These are phyloP conservation scores for Coptotermes formosanus DNA, from an alignment of 1,140 invertebrate species.

Conservation along the genomic window DNA sequence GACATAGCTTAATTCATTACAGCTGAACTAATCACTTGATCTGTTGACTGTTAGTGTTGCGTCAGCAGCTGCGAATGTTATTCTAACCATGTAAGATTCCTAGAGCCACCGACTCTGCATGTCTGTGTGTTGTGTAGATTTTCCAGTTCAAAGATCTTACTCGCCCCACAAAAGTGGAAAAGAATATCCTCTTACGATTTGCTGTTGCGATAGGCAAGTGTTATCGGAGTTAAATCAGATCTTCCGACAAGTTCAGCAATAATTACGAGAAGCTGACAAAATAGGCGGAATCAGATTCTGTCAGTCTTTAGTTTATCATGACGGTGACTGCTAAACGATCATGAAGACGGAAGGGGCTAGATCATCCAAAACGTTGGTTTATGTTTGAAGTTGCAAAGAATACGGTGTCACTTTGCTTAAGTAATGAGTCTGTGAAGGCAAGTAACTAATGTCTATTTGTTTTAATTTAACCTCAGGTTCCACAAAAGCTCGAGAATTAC, in stretches of 20 bases:
- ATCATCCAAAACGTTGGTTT: too few relatives aligned
- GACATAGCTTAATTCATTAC: neutral
- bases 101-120: neutral
- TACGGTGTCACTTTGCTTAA: too few relatives aligned
- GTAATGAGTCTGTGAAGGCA: too few relatives aligned
- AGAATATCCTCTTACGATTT: neutral
- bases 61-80: neutral
- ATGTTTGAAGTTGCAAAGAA: too few relatives aligned
- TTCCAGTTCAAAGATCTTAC: slow-evolving; percentile 3
- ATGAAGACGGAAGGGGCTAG: too few relatives aligned
- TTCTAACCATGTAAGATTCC: neutral
- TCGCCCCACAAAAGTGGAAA: neutral
- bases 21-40: neutral
- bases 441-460: too few relatives aligned
- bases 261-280: neutral
- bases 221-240: neutral
- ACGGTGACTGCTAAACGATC: too few relatives aligned
- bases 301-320: too few relatives aligned
- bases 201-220: neutral
- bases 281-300: too few relatives aligned
- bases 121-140: neutral
- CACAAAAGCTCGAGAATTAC: too few relatives aligned
- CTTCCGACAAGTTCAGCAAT: neutral
- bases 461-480: too few relatives aligned
- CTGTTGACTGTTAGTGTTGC: neutral